Conservation (phyloP, 2,113 vertebrate genomes). For the Neogale vison region DNA sequence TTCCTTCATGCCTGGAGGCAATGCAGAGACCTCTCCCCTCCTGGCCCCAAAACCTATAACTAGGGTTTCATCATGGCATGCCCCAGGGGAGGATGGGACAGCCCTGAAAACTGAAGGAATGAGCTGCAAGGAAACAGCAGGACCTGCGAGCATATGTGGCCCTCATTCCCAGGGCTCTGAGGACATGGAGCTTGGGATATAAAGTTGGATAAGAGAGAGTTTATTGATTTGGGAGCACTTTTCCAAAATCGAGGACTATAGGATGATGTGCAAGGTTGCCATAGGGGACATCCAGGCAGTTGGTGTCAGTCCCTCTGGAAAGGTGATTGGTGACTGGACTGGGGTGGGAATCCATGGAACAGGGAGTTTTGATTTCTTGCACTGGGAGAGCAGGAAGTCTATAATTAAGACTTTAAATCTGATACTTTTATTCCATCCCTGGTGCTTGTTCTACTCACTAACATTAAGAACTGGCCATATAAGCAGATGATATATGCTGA, state of each 20-base stretch:
- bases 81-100: neutral
- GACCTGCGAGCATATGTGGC: neutral
- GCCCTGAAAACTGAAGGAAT: neutral
- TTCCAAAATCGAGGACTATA: neutral
- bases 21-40: neutral
- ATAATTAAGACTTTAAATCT: neutral
- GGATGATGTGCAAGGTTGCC: neutral
- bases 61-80: neutral
- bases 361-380: neutral
- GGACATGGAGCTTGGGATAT: neutral
- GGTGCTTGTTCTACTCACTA: neutral
- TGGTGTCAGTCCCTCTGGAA: neutral
- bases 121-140: neutral
- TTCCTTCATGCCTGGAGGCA: neutral
- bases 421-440: neutral
- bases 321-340: neutral
- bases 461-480: neutral
- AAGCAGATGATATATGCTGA: no score
- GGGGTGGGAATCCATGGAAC: neutral
- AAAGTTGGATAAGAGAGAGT: neutral
- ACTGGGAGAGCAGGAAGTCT: neutral
- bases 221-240: neutral
- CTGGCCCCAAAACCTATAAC: neutral
- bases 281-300: neutral
- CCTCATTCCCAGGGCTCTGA: neutral